Conservation (phyloP, 1,140 invertebrate species). For the Archivesica marissinica region DNA sequence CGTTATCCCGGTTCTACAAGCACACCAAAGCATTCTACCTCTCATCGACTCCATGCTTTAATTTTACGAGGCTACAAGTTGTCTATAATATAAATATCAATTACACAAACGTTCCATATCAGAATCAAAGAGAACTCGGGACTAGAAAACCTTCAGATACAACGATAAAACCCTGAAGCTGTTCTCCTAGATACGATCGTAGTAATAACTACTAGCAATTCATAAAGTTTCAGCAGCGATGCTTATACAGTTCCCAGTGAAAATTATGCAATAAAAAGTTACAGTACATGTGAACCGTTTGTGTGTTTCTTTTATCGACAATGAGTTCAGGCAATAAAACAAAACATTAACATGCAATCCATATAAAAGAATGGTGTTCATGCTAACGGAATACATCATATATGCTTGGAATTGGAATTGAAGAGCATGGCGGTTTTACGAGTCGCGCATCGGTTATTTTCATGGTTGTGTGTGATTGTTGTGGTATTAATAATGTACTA, state of each 20-base stretch:
- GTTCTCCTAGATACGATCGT: neutral
- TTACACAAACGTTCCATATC: neutral
- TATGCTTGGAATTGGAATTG: too few relatives aligned
- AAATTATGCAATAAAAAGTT: conserved; percentile 29
- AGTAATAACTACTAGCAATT: conserved; percentile 36
- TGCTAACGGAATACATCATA: too few relatives aligned
- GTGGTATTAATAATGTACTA: too few relatives aligned
- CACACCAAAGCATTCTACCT: neutral
- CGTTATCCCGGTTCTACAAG: neutral
- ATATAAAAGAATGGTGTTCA: too few relatives aligned
- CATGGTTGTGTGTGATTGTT: too few relatives aligned
- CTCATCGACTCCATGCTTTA: neutral
- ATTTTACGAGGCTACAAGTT: conserved; percentile 19
- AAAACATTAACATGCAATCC: neutral
- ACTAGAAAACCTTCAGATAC: neutral
- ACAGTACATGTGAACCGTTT: conserved; percentile 10
- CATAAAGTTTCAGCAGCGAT: conserved; percentile 20
- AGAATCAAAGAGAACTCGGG: neutral
- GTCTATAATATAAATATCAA: conserved; percentile 21
- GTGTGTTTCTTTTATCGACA: neutral
- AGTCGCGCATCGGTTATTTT: too few relatives aligned
- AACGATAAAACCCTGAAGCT: neutral
- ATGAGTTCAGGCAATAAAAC: neutral
- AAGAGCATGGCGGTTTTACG: too few relatives aligned
- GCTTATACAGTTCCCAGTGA: conserved; percentile 17